phyloP scores from a whole-genome alignment of 2,113 vertebrate genomes.

The Oryzias javanicus region DNA sequence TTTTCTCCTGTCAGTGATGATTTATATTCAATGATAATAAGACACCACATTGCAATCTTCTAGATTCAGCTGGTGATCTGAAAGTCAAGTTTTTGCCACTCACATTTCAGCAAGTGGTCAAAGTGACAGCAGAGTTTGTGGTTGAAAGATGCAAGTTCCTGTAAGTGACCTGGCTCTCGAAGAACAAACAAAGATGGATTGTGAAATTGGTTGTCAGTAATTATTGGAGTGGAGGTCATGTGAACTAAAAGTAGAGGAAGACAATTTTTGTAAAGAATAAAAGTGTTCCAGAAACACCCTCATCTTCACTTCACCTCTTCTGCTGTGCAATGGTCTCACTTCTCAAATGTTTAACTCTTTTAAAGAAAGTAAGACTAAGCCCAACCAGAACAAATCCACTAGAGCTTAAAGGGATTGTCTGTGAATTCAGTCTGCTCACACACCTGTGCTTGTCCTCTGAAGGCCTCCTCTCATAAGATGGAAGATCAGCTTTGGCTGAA shows the following conservation, averaged over 20 bases:
- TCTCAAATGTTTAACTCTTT: slow-evolving; percentile 38
- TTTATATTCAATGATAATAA: too few relatives aligned
- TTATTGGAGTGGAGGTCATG: neutral
- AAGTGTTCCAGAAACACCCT: slow-evolving; percentile 17
- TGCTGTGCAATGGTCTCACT: slow-evolving; percentile 16
- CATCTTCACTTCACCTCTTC: slow-evolving; percentile 11
- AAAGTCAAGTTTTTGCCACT: too few relatives aligned
- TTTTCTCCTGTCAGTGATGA: too few relatives aligned
- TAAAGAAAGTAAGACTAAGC: slow-evolving; percentile 54
- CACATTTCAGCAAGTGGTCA: too few relatives aligned
- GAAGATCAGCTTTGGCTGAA: slow-evolving; percentile 67
- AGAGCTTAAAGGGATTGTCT: slow-evolving; percentile 60
- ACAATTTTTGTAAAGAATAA: slow-evolving; percentile 8
- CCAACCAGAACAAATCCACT: slow-evolving; percentile 60
- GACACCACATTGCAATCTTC: too few relatives aligned
- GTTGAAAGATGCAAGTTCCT: too few relatives aligned
- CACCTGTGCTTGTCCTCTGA: slow-evolving; percentile 59
- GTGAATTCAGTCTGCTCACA: slow-evolving; percentile 46
- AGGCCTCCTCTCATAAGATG: slow-evolving; percentile 50
- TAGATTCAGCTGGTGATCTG: too few relatives aligned
- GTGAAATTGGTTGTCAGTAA: neutral
- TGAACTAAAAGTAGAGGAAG: neutral
- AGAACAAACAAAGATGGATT: too few relatives aligned
- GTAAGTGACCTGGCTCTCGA: too few relatives aligned
- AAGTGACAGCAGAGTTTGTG: too few relatives aligned